Percentiles rank a stretch among this genome's conserved stretches.
Evolutionary conservation across 1,140 invertebrate genomes (phyloP).

Genomic region (Drosophila baimaii): DNA sequence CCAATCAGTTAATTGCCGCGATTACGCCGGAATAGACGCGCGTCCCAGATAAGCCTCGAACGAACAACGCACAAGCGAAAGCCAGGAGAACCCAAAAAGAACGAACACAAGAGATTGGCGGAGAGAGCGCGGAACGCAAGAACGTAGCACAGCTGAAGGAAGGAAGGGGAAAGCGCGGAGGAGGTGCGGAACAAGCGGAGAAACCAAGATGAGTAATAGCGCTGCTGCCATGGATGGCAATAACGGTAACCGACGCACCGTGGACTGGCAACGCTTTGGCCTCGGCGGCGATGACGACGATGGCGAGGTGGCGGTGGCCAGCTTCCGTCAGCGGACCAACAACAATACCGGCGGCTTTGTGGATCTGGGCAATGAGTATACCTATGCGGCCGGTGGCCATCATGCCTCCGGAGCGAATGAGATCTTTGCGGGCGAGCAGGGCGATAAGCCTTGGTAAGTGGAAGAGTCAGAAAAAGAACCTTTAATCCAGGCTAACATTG

Average conservation of each 20-base stretch:
- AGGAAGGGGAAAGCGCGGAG: no score
- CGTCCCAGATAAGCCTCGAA: constrained; percentile 31
- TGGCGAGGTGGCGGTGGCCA: constrained; percentile 68
- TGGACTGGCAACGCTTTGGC: constrained; percentile 81
- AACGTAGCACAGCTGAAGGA: no score
- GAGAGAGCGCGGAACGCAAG: not conserved
- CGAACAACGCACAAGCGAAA: not conserved
- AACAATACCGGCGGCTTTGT: constrained; percentile 88
- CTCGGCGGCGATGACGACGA: constrained; percentile 84
- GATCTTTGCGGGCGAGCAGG: constrained; percentile 94
- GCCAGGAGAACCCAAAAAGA: constrained; percentile 14
- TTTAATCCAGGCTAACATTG: no score
- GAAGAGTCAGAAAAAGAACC: no score
- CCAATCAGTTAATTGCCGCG: constrained; percentile 51
- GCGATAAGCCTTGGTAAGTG: constrained; percentile 81
- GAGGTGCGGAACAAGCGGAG: constrained; percentile 26
- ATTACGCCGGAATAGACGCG: constrained; percentile 25
- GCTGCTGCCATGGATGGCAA: constrained; percentile 55
- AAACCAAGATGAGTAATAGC: constrained; percentile 69
- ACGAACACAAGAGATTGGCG: constrained; percentile 2
- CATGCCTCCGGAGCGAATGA: constrained; percentile 94
- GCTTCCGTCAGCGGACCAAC: constrained; percentile 84
- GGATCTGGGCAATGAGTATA: constrained; percentile 89
- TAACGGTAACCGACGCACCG: constrained; percentile 68
- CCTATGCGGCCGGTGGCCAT: constrained; percentile 90